phyloP scores from a whole-genome alignment of 2,888 invertebrate species.

The Rhyacophila evoluta region DNA sequence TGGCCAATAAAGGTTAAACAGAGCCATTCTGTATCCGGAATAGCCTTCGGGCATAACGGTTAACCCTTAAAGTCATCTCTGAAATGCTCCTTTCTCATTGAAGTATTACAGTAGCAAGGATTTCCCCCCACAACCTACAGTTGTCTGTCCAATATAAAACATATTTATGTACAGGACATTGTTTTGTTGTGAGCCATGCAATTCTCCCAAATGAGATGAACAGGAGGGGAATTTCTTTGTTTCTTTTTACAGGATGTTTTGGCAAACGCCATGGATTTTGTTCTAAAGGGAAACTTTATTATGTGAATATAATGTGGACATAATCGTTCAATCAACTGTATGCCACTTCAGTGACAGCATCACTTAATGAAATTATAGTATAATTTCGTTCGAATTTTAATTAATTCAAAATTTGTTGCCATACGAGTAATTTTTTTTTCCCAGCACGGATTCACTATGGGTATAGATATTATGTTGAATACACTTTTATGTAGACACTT shows the following conservation, averaged over 20 bases:
- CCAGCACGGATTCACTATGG: too few species aligned
- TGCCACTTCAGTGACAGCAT: too few species aligned
- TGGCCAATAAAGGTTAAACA: constrained; percentile 39
- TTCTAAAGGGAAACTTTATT: too few species aligned
- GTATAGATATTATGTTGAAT: too few species aligned
- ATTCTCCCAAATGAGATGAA: not conserved
- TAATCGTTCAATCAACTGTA: too few species aligned
- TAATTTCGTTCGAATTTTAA: too few species aligned
- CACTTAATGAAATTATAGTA: too few species aligned
- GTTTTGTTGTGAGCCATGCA: constrained; percentile 7
- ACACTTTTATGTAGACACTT: too few species aligned
- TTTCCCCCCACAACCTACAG: constrained; percentile 26
- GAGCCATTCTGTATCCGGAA: constrained; percentile 30
- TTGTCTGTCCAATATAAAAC: constrained; percentile 31
- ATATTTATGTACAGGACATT: constrained; percentile 28
- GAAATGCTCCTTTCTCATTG: not conserved
- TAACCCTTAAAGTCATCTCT: constrained; percentile 32
- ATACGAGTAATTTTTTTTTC: too few species aligned
- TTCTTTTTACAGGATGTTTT: not conserved
- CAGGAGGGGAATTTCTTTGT: not conserved
- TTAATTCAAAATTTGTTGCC: too few species aligned
- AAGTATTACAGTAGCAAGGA: constrained; percentile 9
- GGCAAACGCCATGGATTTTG: too few species aligned
- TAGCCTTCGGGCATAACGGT: constrained; percentile 18
- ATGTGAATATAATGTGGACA: too few species aligned